phyloP scores from a whole-genome alignment of 2,797 vertebrate species.

The Triplophysa yarkandensis region DNA sequence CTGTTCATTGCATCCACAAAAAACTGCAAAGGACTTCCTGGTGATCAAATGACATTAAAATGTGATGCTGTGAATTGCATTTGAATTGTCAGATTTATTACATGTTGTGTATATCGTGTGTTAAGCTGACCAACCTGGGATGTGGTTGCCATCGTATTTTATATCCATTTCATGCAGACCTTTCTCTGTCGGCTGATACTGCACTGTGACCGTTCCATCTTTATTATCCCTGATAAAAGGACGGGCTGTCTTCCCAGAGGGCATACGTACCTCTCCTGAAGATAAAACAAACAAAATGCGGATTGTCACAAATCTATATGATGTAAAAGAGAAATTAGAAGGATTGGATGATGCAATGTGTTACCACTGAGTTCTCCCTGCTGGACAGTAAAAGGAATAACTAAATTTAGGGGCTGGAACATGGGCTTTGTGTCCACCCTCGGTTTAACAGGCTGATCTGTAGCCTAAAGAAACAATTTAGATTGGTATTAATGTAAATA shows the following conservation, averaged over 20 bases:
- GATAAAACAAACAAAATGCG: conserved; percentile 46
- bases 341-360: conserved; percentile 25
- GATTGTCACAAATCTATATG: conserved; percentile 23
- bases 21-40: conserved; percentile 96
- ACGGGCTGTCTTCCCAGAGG: conserved; percentile 88
- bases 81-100: not conserved
- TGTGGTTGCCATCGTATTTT: conserved; percentile 96
- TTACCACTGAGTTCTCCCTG: conserved; percentile 95
- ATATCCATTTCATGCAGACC: conserved; percentile 98
- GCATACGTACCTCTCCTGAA: conserved; percentile 94
- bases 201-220: conserved; percentile 92
- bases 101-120: not conserved
- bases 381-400: conserved; percentile 92
- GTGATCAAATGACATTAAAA: not conserved
- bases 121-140: conserved; percentile 80
- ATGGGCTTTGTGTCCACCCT: conserved; percentile 82
- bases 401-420: conserved; percentile 91
- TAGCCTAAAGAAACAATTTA: conserved; percentile 75
- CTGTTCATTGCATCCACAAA: conserved; percentile 91
- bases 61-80: not conserved
- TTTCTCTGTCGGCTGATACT: conserved; percentile 89
- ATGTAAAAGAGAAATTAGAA: not conserved
- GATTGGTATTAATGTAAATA: not conserved
- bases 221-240: conserved; percentile 95
- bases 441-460: conserved; percentile 87